These are phyloP conservation scores for Orchesella flavescens DNA, from an alignment of 2,888 invertebrate species.

Conservation along the genomic window DNA sequence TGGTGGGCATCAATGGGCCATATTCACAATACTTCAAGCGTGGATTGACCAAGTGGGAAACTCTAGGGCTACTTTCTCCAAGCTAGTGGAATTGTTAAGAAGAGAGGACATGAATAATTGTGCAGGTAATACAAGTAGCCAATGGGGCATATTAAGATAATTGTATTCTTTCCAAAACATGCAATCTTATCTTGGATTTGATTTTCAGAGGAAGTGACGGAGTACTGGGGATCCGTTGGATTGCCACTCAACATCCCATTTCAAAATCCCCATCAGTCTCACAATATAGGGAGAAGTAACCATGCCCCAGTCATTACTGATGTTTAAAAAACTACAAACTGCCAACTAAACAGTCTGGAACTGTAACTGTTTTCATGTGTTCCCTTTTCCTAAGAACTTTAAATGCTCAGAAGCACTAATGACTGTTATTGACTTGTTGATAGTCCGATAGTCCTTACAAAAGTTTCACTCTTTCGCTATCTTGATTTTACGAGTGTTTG, in stretches of 20 bases:
- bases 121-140: conserved; percentile 46
- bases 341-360: too few species aligned
- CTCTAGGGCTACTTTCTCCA: conserved; percentile 57
- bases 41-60: conserved; percentile 56
- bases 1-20: conserved; percentile 55
- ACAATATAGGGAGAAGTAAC: not conserved
- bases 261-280: not conserved
- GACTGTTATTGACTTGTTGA: too few species aligned
- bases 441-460: too few species aligned
- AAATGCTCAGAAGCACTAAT: too few species aligned
- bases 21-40: conserved; percentile 34
- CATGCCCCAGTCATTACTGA: conserved; percentile 18
- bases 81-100: conserved; percentile 43
- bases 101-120: conserved; percentile 50
- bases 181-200: conserved; percentile 4
- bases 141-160: not conserved
- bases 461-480: too few species aligned
- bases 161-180: not conserved
- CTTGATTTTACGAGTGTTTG: too few species aligned
- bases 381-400: too few species aligned
- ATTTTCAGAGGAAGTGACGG: conserved; percentile 30
- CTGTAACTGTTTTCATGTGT: too few species aligned
- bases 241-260: not conserved
- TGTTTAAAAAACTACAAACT: not conserved
- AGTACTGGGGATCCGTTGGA: conserved; percentile 15